phyloP scores from a whole-genome alignment of 1,140 invertebrate genomes.

The Rhyzopertha dominica region DNA sequence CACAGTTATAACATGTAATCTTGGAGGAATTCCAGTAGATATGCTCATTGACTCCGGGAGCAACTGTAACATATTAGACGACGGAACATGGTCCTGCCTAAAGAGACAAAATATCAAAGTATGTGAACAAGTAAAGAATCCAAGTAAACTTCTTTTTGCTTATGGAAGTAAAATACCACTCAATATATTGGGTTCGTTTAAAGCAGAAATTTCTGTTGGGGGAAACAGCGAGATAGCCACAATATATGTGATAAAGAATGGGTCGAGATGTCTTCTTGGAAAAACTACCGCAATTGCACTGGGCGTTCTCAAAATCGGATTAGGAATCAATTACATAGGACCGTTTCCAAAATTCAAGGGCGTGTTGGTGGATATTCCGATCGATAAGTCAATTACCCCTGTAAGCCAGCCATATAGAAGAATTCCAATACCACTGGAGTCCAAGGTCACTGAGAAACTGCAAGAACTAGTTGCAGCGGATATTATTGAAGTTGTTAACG shows the following conservation, averaged over 20 bases:
- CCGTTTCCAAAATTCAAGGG: conserved; percentile 38
- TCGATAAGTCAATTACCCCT: conserved; percentile 26
- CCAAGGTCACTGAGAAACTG: conserved; percentile 14
- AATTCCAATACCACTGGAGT: conserved; percentile 29
- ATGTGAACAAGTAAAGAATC: conserved; percentile 22
- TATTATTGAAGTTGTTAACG: conserved; percentile 20
- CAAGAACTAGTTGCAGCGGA: conserved; percentile 10
- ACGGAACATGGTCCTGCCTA: conserved; percentile 29
- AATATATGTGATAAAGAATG: conserved; percentile 15
- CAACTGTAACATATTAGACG: conserved; percentile 26
- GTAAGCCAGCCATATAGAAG: conserved; percentile 34
- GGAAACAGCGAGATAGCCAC: conserved; percentile 14
- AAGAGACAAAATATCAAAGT: conserved; percentile 12
- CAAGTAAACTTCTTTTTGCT: conserved; percentile 17
- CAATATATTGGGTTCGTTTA: too few species aligned
- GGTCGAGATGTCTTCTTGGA: conserved; percentile 21
- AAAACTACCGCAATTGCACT: conserved; percentile 25
- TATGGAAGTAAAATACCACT: conserved; percentile 17
- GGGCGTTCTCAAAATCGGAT: conserved; percentile 31
- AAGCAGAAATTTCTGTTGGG: too few species aligned
- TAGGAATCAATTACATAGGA: conserved; percentile 5
- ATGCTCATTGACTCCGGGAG: conserved; percentile 32
- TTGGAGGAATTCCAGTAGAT: conserved; percentile 21
- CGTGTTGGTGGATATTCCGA: conserved; percentile 19
- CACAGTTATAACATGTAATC: neutral